phyloP scores from a whole-genome alignment of 2,113 vertebrate genomes.

The Hystrix brachyura region DNA sequence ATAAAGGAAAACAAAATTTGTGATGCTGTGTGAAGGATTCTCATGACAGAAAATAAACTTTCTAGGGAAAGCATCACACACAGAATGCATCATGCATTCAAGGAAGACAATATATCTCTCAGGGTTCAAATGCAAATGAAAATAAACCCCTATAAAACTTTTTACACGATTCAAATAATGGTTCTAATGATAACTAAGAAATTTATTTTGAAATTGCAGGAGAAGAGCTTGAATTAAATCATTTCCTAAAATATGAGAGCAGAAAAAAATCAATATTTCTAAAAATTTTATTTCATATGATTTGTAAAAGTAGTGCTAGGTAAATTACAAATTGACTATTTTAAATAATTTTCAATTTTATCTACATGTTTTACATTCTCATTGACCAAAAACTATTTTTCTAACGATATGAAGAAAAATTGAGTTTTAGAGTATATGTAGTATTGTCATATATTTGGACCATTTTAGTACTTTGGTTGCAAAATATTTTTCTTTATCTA shows the following conservation, averaged over 20 bases:
- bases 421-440: not conserved
- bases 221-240: not conserved
- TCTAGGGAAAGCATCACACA: not conserved
- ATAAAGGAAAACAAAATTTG: not conserved
- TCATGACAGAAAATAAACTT: not conserved
- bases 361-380: not conserved
- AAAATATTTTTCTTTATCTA: not conserved
- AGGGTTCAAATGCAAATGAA: not conserved
- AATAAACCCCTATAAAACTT: not conserved
- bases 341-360: not conserved
- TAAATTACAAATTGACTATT: not conserved
- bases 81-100: not conserved
- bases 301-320: not conserved
- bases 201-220: not conserved
- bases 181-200: not conserved
- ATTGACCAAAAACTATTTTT: not conserved
- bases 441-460: not conserved
- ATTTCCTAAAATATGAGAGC: not conserved
- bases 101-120: not conserved
- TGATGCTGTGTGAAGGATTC: not conserved
- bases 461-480: not conserved
- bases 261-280: not conserved
- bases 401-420: not conserved
- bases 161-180: not conserved
- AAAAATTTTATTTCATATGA: not conserved